Conservation (phyloP, 2,113 vertebrate genomes). For the Synchiropus splendidus region DNA sequence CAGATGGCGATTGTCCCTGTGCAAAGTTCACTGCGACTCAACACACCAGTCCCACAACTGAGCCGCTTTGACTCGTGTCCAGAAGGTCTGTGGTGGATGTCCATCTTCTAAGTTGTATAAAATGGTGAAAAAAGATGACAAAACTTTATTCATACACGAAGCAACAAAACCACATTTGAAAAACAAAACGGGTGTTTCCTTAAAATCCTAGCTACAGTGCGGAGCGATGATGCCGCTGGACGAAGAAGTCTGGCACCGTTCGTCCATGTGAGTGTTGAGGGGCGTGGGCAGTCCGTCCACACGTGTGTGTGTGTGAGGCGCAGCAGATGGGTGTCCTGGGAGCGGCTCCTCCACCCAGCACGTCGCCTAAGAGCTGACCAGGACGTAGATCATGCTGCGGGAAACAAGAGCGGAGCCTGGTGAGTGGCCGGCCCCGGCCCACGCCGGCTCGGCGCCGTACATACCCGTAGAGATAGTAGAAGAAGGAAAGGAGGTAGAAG, state of each 20-base stretch:
- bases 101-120: conserved; percentile 3
- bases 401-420: not conserved
- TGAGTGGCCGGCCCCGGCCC: too few species aligned
- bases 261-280: not conserved
- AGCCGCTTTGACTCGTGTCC: too few species aligned
- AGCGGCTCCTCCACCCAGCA: conserved; percentile 34
- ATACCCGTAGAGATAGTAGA: conserved; percentile 99
- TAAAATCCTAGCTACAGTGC: conserved; percentile 25
- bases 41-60: too few species aligned
- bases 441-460: conserved; percentile 8
- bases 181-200: conserved; percentile 25
- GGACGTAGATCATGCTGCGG: conserved; percentile 95
- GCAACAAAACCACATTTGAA: conserved; percentile 28
- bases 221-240: conserved; percentile 12
- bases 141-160: conserved; percentile 26
- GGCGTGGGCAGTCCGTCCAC: conserved; percentile 5
- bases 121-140: conserved; percentile 8
- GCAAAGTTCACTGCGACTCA: conserved; percentile 16
- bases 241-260: conserved; percentile 1
- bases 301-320: not conserved
- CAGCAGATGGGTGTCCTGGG: conserved; percentile 48
- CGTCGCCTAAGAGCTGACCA: conserved; percentile 94
- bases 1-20: conserved; percentile 27
- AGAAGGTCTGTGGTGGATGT: too few species aligned
- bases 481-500: conserved; percentile 98